Evolutionary conservation across 2,888 invertebrate genomes (phyloP), one percentile per base, ranked within the genome.

Genomic region (Drosophila nr. fundita): DNA sequence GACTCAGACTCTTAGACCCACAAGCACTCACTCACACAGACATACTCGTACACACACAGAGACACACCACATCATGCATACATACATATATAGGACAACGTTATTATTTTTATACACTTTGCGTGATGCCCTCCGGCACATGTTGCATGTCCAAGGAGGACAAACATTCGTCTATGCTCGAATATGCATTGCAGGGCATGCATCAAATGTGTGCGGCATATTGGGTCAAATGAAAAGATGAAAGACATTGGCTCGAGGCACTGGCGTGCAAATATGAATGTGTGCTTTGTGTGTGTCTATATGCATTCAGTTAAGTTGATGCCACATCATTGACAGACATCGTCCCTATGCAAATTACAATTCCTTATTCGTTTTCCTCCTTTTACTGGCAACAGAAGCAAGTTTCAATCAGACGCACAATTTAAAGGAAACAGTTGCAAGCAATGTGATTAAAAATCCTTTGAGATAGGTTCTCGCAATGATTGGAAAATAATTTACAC

Each of bases 141-240:
- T 71, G 65, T 85, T 77, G 86, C 86, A 82, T 85, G 83, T 80
- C 75, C 71, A 84, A 78, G 60, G 64, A 49, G 49, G 10, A 24
- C 40, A 49, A 55, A 29, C 64, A 70, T 78, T 76, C 65, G 66
- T 63, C 71, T 63, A 73, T 64, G 70, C 68, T 63, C 66, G 30
- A 50, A 55, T 55, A 10, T 54, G 36, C 63, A 72, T 48, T 78
- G 66, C 58, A 82, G 76, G 53, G 68, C 66, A 81, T 78, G 24
- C 59, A 63, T 73, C 76, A 80, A 76, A 69, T 80, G 80, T 66
- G 62, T 82, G 69, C 61, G 87, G 87, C 81, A 77, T 81, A 74
- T 81, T 72, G 83, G 78, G 65, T 82, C 73, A 68, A 80, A 70
- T 76, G 80, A 73, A 68, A 68, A 79, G 69, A 78, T 76, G 59